Base-by-base conservation (phyloP, 2,888 invertebrate genomes). In the Aricia artaxerxes region DNA sequence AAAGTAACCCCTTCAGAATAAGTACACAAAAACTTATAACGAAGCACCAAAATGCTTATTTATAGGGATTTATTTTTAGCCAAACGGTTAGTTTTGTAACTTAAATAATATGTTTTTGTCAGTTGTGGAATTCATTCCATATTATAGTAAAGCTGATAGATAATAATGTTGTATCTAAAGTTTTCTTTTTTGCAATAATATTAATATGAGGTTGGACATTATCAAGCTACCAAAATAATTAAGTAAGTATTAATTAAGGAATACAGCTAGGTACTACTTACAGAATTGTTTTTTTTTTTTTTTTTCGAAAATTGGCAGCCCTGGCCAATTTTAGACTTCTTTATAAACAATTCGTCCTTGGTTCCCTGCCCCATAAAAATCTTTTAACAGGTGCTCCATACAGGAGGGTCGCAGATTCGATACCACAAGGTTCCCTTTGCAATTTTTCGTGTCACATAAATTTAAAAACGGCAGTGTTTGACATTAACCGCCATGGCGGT, bases 1-100 rank as follows among this genome's bases (percentile, higher is more conserved):
- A 86, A 89, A 91, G 90, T 85, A 83, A 84, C 84, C 86, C 87
- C 85, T 82, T 83, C 78, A 73, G n/a, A 80, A 80, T 76, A 80
- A 81, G 53, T 76, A 76, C 53, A 76, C 44, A 76, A 76, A 82
- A 72, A 82, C 79, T 82, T 82, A 81, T 82, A 78, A 35, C 31
- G 69, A 60, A 61, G 38, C 13, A 61, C n/a, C 24, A 4, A 78
- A 38, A 44, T 31, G n/a, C 44, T 78, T 35, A 53, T 61, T 78
- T 38, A 72, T 35, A 72, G 72, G 4, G 72, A 49, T 13, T 77
- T 24, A 38, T 77, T 38, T 35, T 53, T 16, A 38, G 31, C 16
- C 38, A 78, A 61, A 53, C 9, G 77, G 53, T 57, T 57, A 38
- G 69, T 35, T 35, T 35, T 1, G 35, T 69, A 31, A 31, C 61